A percentile compares a stretch with the other conserved stretches of the same genome.
Evolutionary conservation across 2,797 vertebrate species (phyloP).

Genomic region (Crocidura indochinensis): DNA sequence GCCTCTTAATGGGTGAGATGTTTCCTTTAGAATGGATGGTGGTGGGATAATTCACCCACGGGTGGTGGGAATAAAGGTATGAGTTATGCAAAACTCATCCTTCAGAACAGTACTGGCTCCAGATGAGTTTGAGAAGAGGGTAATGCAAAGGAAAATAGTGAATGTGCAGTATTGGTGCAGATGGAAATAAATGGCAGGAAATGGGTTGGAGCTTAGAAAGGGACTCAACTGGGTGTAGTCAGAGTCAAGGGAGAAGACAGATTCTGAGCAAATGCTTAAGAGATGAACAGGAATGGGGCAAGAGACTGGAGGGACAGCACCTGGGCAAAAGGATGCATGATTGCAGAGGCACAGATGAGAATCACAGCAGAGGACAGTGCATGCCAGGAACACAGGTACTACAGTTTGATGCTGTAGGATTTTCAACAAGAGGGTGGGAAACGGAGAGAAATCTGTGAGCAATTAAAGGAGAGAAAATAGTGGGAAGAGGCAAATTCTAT

Average conservation of each 20-base stretch:
- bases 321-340: conserved; percentile 46
- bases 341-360: conserved; percentile 58
- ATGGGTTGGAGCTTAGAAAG: background rate
- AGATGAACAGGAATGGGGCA: conserved; percentile 34
- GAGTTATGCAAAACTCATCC: background rate
- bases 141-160: conserved; percentile 2
- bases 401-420: background rate
- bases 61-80: conserved; percentile 1
- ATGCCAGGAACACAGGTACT: conserved; percentile 18
- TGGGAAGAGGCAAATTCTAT: background rate
- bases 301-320: background rate
- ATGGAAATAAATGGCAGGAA: background rate
- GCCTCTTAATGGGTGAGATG: background rate
- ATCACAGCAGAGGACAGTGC: conserved; percentile 16
- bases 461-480: background rate
- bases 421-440: conserved; percentile 30
- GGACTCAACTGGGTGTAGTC: background rate
- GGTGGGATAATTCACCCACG: background rate
- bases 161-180: background rate
- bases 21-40: conserved; percentile 39
- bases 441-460: background rate
- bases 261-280: conserved; percentile 17
- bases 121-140: conserved; percentile 45
- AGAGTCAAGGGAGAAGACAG: conserved; percentile 38
- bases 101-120: background rate